phyloP scores from a whole-genome alignment of 2,113 vertebrate species.

The Alectura lathami region DNA sequence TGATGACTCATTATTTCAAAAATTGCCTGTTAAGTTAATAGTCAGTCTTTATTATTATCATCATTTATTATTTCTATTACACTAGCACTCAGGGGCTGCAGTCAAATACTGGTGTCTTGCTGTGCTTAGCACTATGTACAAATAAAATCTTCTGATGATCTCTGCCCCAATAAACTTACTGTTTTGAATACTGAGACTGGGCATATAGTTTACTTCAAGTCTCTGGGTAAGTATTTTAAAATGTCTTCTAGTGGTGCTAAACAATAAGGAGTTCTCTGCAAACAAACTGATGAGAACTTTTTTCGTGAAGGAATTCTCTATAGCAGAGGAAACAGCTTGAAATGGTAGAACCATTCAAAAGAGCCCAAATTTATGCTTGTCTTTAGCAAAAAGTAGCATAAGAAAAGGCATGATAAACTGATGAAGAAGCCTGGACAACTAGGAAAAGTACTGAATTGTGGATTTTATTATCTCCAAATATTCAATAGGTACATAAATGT shows the following conservation, averaged over 20 bases:
- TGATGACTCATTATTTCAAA: constrained; percentile 67
- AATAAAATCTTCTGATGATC: constrained; percentile 36
- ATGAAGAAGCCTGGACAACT: background rate
- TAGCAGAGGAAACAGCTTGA: background rate
- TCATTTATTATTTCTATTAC: constrained; percentile 56
- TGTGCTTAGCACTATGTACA: constrained; percentile 27
- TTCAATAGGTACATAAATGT: background rate
- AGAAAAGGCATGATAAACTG: background rate
- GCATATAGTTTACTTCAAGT: background rate
- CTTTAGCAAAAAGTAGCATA: background rate
- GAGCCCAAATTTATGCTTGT: background rate
- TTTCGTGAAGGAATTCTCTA: background rate
- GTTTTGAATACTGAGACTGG: background rate
- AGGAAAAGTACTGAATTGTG: background rate
- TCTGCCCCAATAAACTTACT: constrained; percentile 28
- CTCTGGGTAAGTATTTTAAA: background rate
- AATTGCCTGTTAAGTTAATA: constrained; percentile 66
- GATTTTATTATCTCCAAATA: background rate
- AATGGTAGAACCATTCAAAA: background rate
- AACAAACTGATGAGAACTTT: background rate
- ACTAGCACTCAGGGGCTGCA: constrained; percentile 2
- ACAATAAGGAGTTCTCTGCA: background rate
- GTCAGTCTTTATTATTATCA: constrained; percentile 57
- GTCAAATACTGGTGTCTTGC: constrained; percentile 41
- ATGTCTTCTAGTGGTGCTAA: background rate